Evolutionary conservation across 2,113 vertebrate genomes (phyloP).

Genomic region (Nothobranchius furzeri): DNA sequence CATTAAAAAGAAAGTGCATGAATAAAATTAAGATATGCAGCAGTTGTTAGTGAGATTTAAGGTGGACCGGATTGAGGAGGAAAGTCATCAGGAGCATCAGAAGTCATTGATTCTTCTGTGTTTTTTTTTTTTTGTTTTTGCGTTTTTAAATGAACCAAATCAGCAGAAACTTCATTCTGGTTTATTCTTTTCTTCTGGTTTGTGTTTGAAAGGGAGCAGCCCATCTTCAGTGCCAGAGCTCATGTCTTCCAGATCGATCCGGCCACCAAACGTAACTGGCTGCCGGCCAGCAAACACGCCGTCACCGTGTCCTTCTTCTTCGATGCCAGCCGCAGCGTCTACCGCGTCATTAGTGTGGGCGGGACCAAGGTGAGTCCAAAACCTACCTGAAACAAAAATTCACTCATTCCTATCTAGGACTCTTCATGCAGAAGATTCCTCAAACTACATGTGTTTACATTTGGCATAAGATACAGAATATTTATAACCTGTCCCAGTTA

Average conservation of each 20-base stretch:
- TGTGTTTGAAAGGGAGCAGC: constrained; percentile 86
- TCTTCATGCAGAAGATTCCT: background rate
- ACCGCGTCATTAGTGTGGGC: constrained; percentile 96
- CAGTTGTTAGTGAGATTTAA: too few relatives aligned
- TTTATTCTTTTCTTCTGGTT: background rate
- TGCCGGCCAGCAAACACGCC: constrained; percentile 93
- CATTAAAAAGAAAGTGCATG: too few relatives aligned
- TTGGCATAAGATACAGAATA: constrained; percentile 14
- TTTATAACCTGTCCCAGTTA: constrained; percentile 11
- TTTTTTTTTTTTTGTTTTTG: too few relatives aligned
- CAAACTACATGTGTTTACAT: constrained; percentile 4
- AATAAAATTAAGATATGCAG: too few relatives aligned
- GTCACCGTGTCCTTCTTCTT: constrained; percentile 86
- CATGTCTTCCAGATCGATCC: constrained; percentile 99
- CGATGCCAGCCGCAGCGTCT: constrained; percentile 87
- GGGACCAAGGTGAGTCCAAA: constrained; percentile 87
- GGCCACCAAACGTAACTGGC: constrained; percentile 93
- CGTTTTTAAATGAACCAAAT: too few relatives aligned
- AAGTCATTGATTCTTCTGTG: too few relatives aligned
- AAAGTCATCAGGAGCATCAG: too few relatives aligned
- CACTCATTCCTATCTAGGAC: background rate
- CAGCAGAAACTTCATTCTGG: background rate
- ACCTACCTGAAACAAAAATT: background rate
- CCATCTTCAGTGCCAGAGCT: constrained; percentile 93
- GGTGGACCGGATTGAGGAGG: too few relatives aligned